Conservation (phyloP, 2,113 vertebrate species). For the Aplodontia rufa region DNA sequence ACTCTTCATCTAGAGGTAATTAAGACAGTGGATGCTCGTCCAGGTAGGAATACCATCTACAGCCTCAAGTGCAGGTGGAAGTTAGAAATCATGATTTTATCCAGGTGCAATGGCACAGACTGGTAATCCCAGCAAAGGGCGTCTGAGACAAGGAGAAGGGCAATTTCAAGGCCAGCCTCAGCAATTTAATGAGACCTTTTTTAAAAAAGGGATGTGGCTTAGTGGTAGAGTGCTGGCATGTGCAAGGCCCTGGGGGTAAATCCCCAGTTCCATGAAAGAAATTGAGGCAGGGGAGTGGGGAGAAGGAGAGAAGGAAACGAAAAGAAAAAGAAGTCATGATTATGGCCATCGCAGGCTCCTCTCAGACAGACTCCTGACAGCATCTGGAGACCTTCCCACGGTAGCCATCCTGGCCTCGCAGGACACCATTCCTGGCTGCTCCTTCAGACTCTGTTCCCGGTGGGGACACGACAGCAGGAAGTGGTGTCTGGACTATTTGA, state of each 20-base stretch:
- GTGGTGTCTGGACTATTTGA: neutral
- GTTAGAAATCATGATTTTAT: neutral
- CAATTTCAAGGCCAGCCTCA: neutral
- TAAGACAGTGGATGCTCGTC: neutral
- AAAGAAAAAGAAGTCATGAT: neutral
- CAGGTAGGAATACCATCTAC: slow-evolving; percentile 45
- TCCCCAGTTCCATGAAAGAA: too few species aligned
- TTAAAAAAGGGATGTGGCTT: neutral
- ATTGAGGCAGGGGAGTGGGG: too few species aligned
- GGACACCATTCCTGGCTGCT: neutral
- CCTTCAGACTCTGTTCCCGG: neutral
- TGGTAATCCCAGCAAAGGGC: neutral
- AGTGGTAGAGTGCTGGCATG: too few species aligned
- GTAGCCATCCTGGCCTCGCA: neutral
- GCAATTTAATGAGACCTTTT: neutral
- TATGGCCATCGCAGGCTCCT: neutral
- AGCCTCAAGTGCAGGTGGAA: slow-evolving; percentile 38
- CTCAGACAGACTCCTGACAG: neutral
- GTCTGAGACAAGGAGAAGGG: neutral
- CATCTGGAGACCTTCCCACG: neutral
- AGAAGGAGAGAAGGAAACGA: too few species aligned
- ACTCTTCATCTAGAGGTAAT: too few species aligned
- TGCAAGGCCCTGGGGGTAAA: neutral
- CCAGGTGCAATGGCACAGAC: neutral
- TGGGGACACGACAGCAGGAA: neutral